These are phyloP conservation scores for Pristionchus mayeri DNA, from an alignment of 2,888 invertebrate species.

Conservation along the genomic window DNA sequence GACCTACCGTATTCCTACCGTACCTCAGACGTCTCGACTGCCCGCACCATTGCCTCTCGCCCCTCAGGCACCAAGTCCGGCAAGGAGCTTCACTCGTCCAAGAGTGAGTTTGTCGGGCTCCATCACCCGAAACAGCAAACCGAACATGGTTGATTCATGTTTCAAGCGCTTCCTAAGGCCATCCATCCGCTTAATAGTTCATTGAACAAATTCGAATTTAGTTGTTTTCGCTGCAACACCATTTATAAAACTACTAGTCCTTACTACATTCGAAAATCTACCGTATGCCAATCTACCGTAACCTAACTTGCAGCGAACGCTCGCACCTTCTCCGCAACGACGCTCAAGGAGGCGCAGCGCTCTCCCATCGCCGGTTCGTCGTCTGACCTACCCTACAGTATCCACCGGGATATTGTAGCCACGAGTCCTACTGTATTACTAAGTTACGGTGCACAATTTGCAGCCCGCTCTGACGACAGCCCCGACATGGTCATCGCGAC, in stretches of 20 bases:
- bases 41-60: neutral
- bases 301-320: conserved; percentile 13
- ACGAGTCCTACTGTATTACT: neutral
- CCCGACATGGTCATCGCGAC: conserved; percentile 36
- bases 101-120: neutral
- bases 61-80: neutral
- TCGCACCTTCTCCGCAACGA: conserved; percentile 12
- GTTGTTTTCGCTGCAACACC: too few species aligned
- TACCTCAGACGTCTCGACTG: conserved; percentile 17
- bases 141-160: too few species aligned
- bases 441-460: neutral
- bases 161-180: too few species aligned
- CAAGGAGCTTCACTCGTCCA: neutral
- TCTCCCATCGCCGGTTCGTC: neutral
- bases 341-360: neutral
- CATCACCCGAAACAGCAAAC: too few species aligned
- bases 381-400: too few species aligned
- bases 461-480: neutral
- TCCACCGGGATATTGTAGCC: neutral
- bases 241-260: too few species aligned
- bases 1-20: neutral
- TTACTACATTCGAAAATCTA: too few species aligned
- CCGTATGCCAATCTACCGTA: too few species aligned
- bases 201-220: too few species aligned
- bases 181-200: too few species aligned